Conservation (phyloP, 2,888 invertebrate genomes). For the Andrena fulva region DNA sequence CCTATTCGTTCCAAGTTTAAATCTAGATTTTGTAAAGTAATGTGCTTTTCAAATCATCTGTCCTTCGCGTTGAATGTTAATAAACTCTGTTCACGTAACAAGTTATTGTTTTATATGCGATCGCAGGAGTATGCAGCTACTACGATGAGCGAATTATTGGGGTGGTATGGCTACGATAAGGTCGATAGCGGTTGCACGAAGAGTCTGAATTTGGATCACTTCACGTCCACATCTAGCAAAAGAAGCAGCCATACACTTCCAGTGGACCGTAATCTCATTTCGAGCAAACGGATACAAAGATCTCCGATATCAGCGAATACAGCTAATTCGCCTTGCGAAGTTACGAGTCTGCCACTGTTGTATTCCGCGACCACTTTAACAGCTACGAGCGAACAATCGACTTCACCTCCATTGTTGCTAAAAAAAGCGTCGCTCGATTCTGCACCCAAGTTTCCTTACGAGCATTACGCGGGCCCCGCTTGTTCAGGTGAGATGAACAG, state of each 20-base stretch:
- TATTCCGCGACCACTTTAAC: slow-evolving; percentile 38
- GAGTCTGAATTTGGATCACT: slow-evolving; percentile 85
- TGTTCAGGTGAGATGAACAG: slow-evolving; percentile 71
- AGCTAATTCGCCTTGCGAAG: slow-evolving; percentile 47
- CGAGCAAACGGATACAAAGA: slow-evolving; percentile 58
- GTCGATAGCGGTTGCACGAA: slow-evolving; percentile 89
- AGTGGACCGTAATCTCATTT: slow-evolving; percentile 53
- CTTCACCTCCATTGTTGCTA: slow-evolving; percentile 70
- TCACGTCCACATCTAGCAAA: slow-evolving; percentile 75
- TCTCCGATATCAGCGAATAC: slow-evolving; percentile 55
- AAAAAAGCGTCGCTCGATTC: slow-evolving; percentile 69
- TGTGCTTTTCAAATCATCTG: too few relatives aligned
- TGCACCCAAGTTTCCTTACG: slow-evolving; percentile 73
- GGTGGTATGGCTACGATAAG: slow-evolving; percentile 95
- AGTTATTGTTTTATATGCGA: slow-evolving; percentile 30
- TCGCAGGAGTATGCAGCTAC: slow-evolving; percentile 95
- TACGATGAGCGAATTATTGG: slow-evolving; percentile 96
- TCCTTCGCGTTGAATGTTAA: too few relatives aligned
- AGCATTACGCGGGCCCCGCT: slow-evolving; percentile 75
- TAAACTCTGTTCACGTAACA: too few relatives aligned
- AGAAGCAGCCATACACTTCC: slow-evolving; percentile 67
- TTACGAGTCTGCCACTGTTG: slow-evolving; percentile 67
- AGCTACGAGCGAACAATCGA: slow-evolving; percentile 62
- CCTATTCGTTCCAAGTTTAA: too few relatives aligned
- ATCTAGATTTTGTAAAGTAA: too few relatives aligned